Conservation (phyloP, 2,888 invertebrate species). For the Sialis fuliginosa region DNA sequence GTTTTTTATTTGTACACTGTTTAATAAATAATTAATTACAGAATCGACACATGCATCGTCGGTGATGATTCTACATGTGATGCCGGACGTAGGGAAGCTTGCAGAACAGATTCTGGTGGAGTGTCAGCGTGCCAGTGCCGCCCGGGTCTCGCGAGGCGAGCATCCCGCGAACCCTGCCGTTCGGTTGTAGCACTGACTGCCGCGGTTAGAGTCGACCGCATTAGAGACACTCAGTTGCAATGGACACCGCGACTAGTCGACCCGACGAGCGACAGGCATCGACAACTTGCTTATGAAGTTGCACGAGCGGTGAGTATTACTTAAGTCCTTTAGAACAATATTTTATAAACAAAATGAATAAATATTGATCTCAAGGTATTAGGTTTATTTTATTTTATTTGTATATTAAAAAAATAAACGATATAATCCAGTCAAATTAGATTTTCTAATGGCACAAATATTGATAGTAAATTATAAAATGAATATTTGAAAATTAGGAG, state of each 20-base stretch:
- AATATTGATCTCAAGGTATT: too few relatives aligned
- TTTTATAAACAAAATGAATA: too few relatives aligned
- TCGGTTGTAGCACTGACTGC: constrained; percentile 62
- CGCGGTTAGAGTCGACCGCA: constrained; percentile 62
- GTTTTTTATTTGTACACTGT: neutral
- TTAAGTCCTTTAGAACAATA: too few relatives aligned
- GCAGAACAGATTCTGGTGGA: constrained; percentile 64
- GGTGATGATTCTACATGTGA: constrained; percentile 86
- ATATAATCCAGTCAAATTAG: too few relatives aligned
- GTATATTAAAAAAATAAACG: too few relatives aligned
- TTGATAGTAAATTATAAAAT: too few relatives aligned
- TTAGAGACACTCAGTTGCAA: constrained; percentile 60
- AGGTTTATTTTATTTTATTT: too few relatives aligned
- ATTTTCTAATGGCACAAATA: too few relatives aligned
- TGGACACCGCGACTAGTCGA: constrained; percentile 64
- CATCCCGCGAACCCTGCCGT: constrained; percentile 59
- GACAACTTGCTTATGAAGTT: constrained; percentile 69
- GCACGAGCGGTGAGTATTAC: constrained; percentile 58
- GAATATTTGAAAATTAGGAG: too few relatives aligned
- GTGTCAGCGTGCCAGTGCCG: constrained; percentile 80
- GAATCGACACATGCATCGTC: constrained; percentile 87
- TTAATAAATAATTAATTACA: constrained; percentile 8
- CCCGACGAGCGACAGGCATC: constrained; percentile 61
- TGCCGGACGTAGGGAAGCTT: constrained; percentile 70
- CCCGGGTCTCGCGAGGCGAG: constrained; percentile 54